Percentiles rank a stretch among this genome's conserved stretches.
Conservation (phyloP, 2,797 vertebrate genomes). For the Taenioides sp. region DNA sequence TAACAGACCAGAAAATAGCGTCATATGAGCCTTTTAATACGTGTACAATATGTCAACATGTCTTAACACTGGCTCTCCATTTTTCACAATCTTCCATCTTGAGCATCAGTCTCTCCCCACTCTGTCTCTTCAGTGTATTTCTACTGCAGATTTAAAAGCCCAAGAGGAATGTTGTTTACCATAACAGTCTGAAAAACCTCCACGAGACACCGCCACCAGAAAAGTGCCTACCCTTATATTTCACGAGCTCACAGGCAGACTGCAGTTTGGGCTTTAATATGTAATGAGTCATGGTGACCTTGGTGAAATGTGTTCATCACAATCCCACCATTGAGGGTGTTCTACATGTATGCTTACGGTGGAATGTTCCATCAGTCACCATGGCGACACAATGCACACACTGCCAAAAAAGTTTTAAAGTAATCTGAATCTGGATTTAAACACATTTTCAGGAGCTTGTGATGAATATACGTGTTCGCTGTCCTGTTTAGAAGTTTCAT, state of each 20-base stretch:
- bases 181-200: constrained; percentile 51
- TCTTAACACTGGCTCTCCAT: not conserved
- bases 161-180: constrained; percentile 54
- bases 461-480: no score
- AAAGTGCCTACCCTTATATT: constrained; percentile 26
- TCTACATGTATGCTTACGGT: no score
- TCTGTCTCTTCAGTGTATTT: constrained; percentile 26
- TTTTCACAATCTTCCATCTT: constrained; percentile 32
- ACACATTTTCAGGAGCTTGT: no score
- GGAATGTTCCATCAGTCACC: no score
- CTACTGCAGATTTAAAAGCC: constrained; percentile 46
- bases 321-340: not conserved
- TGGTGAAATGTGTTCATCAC: not conserved
- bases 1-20: no score
- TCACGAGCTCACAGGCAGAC: constrained; percentile 27
- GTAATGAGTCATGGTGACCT: not conserved
- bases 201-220: constrained; percentile 26
- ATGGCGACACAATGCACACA: no score
- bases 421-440: no score
- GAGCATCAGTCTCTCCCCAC: constrained; percentile 11
- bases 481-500: no score
- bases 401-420: no score
- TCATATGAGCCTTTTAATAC: no score
- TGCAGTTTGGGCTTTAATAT: not conserved
- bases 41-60: not conserved